Conservation (phyloP, 2,797 vertebrate genomes). For the Lemur catta region DNA sequence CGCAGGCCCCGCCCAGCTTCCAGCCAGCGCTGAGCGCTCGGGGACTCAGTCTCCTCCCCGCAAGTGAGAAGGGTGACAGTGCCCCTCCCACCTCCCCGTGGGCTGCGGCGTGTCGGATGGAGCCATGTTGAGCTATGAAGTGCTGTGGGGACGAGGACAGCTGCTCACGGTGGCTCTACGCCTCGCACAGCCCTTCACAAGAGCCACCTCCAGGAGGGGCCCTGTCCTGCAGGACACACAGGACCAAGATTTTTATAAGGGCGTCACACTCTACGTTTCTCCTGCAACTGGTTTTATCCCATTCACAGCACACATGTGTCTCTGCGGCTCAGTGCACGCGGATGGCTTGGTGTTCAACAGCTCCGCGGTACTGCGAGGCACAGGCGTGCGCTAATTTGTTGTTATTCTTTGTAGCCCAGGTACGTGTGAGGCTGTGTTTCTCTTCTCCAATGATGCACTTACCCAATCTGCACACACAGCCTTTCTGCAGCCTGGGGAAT, state of each 20-base stretch:
- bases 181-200: neutral
- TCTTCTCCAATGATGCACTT: neutral
- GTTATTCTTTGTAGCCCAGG: neutral
- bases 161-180: accelerated
- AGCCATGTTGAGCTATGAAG: accelerated
- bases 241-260: accelerated
- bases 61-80: accelerated
- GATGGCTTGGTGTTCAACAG: neutral
- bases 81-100: neutral
- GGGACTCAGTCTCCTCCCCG: neutral
- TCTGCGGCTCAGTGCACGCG: accelerated
- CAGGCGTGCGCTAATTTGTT: accelerated
- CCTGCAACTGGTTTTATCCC: neutral
- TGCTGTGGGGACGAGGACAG: accelerated
- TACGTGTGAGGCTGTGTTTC: accelerated
- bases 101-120: neutral
- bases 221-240: neutral
- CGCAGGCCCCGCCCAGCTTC: neutral
- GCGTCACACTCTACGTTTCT: accelerated
- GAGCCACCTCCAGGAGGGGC: accelerated
- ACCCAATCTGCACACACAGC: accelerated
- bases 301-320: accelerated
- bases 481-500: neutral
- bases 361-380: accelerated
- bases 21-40: neutral